Evolutionary conservation across 2,797 vertebrate genomes (phyloP), one percentile per base, ranked within the genome.

Genomic region (Sebastiscus albofasciatus): DNA sequence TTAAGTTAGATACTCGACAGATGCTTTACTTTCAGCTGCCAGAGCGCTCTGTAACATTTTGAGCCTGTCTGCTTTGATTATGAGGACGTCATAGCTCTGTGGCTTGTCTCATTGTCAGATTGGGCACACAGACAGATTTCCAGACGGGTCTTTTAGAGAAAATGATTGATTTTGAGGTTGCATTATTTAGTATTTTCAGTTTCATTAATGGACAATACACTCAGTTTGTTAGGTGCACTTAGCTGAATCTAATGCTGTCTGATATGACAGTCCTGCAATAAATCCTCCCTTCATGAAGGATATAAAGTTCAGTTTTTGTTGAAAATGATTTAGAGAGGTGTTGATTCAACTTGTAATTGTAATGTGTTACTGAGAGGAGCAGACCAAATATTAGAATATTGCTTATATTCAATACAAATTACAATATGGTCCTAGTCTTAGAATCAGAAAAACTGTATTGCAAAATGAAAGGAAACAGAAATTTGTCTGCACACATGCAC

Each of bases 81-180:
- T 34, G 75, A 84, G 71, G 79, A 72, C 49, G 46, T 73, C 75
- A 60, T 33, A 10, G n/a, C 56, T 74, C 64, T 39, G 65, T 2
- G 42, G 31, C 55, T 42, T 1, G 4, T 55, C 49, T 82, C 54
- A 36, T 58, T 39, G 73, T 77, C 33, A 56, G 36, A 62, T 14
- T 3, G 22, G 16, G 33, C 46, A 1, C 14, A 18, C 24, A 64
- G 59, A 71, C 27, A 64, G 59, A 71, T 75, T 59, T 72, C 22
- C 49, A 60, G 27, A 42, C 9, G 33, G 6, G 20, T 68, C 6
- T 31, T 55, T 73, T 16, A 58, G 10, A 66, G 31, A 4, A 18
- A 64, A 72, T 64, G 16, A 49, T 49, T 49, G 13, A 64, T 14
- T 55, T 22, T 31, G 62, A 71, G 8, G 60, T 8, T 46, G 39